Percentiles rank a stretch among this genome's conserved stretches.
Evolutionary conservation across 2,888 invertebrate genomes (phyloP).

Genomic region (Ernsta delagoae): DNA sequence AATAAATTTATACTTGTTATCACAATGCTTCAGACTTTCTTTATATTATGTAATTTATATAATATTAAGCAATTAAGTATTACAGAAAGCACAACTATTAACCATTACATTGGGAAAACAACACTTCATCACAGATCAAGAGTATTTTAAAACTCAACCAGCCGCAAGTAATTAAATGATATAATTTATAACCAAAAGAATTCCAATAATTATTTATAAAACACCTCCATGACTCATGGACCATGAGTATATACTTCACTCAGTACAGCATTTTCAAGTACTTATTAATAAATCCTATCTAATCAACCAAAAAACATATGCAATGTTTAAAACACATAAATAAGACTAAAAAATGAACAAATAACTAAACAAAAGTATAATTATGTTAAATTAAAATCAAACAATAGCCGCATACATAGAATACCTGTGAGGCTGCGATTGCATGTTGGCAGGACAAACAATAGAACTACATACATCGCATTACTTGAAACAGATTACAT

Average conservation of each 20-base stretch:
- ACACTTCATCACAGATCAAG: constrained; percentile 63
- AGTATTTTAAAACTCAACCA: constrained; percentile 24
- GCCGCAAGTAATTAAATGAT: not conserved
- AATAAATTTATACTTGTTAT: constrained; percentile 60
- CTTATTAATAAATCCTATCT: not conserved
- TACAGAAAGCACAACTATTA: constrained; percentile 45
- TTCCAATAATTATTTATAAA: not conserved
- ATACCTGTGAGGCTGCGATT: constrained; percentile 9
- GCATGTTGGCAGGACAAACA: not conserved
- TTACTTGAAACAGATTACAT: constrained; percentile 54
- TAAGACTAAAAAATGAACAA: constrained; percentile 29
- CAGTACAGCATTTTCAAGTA: not conserved
- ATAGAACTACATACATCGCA: not conserved
- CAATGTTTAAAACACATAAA: constrained; percentile 15
- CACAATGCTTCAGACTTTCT: constrained; percentile 71
- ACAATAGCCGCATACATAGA: not conserved
- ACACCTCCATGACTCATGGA: too few species aligned
- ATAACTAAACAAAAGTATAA: constrained; percentile 16
- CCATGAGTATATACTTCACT: constrained; percentile 7
- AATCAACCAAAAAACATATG: constrained; percentile 18
- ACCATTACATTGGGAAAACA: constrained; percentile 45
- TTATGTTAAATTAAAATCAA: not conserved
- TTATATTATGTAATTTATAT: constrained; percentile 47
- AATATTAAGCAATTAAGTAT: constrained; percentile 51
- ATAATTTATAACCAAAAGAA: not conserved